A percentile compares a stretch with the other conserved stretches of the same genome.
Conservation (phyloP, 2,797 vertebrate genomes). For the Scyliorhinus canicula region DNA sequence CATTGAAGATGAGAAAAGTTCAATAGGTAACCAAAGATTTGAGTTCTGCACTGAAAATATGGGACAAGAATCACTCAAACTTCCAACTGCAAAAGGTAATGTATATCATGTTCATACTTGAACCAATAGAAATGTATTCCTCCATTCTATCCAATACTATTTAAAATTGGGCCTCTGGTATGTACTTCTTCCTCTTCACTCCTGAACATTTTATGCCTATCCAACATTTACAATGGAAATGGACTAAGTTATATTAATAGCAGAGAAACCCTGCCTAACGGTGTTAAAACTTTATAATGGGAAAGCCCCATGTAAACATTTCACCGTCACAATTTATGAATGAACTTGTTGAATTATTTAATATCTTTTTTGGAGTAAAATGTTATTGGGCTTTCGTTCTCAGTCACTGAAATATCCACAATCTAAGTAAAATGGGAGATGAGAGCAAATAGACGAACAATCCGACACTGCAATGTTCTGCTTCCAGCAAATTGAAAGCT, state of each 20-base stretch:
- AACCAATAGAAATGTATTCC: background rate
- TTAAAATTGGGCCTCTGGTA: background rate
- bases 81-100: slow-evolving; percentile 57
- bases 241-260: background rate
- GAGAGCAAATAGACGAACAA: background rate
- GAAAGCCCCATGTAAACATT: background rate
- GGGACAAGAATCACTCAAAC: slow-evolving; percentile 54
- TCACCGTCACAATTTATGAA: background rate
- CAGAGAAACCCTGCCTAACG: background rate
- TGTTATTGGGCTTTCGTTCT: background rate
- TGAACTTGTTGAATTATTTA: background rate
- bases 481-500: background rate
- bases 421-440: background rate
- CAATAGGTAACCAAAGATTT: slow-evolving; percentile 61
- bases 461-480: background rate
- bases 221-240: background rate
- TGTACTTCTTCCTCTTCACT: background rate
- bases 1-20: slow-evolving; percentile 60
- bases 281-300: background rate
- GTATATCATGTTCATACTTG: background rate
- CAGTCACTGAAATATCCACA: background rate
- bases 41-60: slow-evolving; percentile 62
- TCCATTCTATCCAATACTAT: background rate
- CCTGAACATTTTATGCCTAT: background rate
- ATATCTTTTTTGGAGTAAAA: background rate